Percentiles rank a stretch among this genome's conserved stretches.
phyloP scores from a whole-genome alignment of 2,888 invertebrate species.

The Dolichomitus sp. region DNA sequence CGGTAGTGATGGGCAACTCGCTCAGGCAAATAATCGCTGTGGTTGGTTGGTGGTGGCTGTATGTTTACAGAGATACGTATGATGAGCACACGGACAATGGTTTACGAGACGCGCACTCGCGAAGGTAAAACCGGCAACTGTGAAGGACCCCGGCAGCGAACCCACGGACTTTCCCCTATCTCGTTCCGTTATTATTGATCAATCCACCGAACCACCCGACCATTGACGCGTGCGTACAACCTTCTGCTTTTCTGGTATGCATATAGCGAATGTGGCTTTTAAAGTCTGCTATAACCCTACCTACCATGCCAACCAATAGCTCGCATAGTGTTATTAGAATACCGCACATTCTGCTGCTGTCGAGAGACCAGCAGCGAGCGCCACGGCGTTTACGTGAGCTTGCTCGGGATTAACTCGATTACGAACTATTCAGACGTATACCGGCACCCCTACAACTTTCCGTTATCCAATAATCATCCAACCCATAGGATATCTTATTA shows the following conservation, averaged over 20 bases:
- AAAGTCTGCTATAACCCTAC: conserved; percentile 12
- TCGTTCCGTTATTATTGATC: conserved; percentile 57
- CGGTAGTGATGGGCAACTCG: background rate
- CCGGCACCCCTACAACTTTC: conserved; percentile 2
- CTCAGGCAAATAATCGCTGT: background rate
- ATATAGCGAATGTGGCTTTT: background rate
- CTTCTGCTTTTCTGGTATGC: background rate
- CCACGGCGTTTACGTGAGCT: background rate
- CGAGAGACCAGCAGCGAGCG: background rate
- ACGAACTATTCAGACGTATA: conserved; percentile 18
- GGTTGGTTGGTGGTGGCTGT: background rate
- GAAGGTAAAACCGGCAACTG: conserved; percentile 53
- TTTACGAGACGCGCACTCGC: conserved; percentile 26
- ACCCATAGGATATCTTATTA: conserved; percentile 14
- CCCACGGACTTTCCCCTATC: conserved; percentile 31
- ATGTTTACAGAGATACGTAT: background rate
- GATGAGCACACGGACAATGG: background rate
- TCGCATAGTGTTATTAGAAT: background rate
- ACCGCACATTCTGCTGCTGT: background rate
- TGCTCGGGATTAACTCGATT: conserved; percentile 23
- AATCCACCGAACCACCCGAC: conserved; percentile 33
- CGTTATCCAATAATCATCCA: conserved; percentile 22
- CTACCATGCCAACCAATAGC: background rate
- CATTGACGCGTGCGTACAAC: conserved; percentile 55
- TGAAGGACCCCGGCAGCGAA: background rate